phyloP scores from a whole-genome alignment of 2,797 vertebrate genomes.

The Sebastes trivittatus region DNA sequence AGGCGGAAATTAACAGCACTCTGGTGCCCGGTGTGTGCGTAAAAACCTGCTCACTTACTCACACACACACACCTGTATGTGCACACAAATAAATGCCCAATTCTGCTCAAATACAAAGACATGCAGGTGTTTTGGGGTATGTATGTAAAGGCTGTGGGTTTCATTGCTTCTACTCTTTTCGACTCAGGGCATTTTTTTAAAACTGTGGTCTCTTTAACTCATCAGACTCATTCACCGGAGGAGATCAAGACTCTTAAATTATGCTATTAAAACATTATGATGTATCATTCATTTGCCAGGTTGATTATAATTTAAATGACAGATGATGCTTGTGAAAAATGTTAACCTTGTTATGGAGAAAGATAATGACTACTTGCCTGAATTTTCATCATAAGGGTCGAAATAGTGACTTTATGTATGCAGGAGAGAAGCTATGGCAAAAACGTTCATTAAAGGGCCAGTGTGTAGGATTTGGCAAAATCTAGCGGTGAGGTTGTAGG shows the following conservation, averaged over 20 bases:
- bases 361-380: slow-evolving; percentile 21
- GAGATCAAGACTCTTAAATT: slow-evolving; percentile 38
- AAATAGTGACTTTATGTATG: not conserved
- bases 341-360: slow-evolving; percentile 25
- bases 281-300: slow-evolving; percentile 52
- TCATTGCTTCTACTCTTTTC: not conserved
- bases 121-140: slow-evolving; percentile 18
- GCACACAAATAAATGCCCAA: not conserved
- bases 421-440: not conserved
- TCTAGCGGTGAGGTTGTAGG: rapidly evolving
- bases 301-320: slow-evolving; percentile 62
- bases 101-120: slow-evolving; percentile 22
- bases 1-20: slow-evolving; percentile 77
- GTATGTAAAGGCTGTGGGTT: not conserved
- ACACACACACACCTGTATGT: not conserved
- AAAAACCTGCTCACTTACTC: slow-evolving; percentile 22
- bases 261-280: slow-evolving; percentile 57
- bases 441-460: not conserved
- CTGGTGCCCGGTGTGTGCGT: slow-evolving; percentile 51
- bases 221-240: slow-evolving; percentile 42
- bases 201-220: slow-evolving; percentile 3
- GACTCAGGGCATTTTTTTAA: not conserved
- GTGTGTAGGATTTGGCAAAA: no score
- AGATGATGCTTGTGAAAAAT: slow-evolving; percentile 39
- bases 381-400: not conserved